Conservation (phyloP, 2,888 invertebrate genomes). For the Drosophila phalerata region DNA sequence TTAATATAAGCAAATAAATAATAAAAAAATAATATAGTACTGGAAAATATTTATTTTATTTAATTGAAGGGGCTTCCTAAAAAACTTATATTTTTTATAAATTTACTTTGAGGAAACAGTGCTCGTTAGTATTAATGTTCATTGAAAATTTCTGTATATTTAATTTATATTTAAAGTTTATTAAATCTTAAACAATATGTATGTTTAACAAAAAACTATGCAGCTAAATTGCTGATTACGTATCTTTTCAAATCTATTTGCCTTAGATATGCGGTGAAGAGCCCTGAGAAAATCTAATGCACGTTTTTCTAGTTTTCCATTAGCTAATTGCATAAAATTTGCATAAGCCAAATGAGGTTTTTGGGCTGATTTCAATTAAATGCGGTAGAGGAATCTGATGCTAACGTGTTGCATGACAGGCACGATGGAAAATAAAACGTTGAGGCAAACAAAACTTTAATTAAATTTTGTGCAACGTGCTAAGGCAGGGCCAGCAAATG, state of each 20-base stretch:
- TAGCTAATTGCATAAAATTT: slow-evolving; percentile 69
- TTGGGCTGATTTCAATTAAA: slow-evolving; percentile 51
- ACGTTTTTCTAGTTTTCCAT: slow-evolving; percentile 48
- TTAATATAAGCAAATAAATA: no score
- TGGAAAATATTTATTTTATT: no score
- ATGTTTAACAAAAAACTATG: slow-evolving; percentile 3
- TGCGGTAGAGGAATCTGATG: slow-evolving; percentile 30
- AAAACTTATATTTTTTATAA: no score
- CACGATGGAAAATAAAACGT: slow-evolving; percentile 15
- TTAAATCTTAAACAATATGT: background rate
- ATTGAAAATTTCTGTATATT: no score
- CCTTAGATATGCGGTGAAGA: background rate
- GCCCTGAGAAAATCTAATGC: slow-evolving; percentile 32
- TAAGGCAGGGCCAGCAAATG: slow-evolving; percentile 28
- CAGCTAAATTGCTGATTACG: slow-evolving; percentile 25
- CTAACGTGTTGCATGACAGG: slow-evolving; percentile 49
- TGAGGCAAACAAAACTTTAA: slow-evolving; percentile 31
- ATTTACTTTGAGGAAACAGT: no score
- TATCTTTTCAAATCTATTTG: slow-evolving; percentile 11
- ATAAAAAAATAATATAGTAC: no score
- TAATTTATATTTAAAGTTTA: background rate
- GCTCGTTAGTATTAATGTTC: no score
- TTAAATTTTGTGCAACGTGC: slow-evolving; percentile 41
- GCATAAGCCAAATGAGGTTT: slow-evolving; percentile 58
- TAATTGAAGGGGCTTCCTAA: no score